Evolutionary conservation across 2,113 vertebrate genomes (phyloP), one percentile per base, ranked within the genome.

Genomic region (Thalassarche chlororhynchos): DNA sequence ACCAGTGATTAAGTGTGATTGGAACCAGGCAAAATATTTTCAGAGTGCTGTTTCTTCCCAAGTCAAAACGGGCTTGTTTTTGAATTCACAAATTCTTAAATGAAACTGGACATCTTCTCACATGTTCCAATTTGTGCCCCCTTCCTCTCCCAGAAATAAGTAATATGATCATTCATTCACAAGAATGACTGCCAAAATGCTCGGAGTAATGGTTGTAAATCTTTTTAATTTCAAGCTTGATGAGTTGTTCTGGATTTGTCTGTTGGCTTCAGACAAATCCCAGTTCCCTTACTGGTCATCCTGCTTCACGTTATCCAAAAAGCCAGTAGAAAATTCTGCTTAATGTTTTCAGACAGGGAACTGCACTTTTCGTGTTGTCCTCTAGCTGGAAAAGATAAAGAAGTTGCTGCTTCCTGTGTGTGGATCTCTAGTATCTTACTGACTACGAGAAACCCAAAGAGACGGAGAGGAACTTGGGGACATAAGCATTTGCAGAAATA

Each of bases 21-120:
- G 58, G 81, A 94, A 78, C 31, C 54, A 90, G 32, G 61, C 58
- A 93, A 76, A 93, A 79, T 82, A 76, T 76, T 94, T 91, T 91
- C 76, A 91, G 84, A 89, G 76, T 19, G 26, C 31, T 78, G 46
- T 71, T 90, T 87, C 65, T 78, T 93, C 29, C 21, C 15, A 46
- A 70, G 36, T 82, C n/a, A 87, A 84, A 93, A 61, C 3, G 5
- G 14, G 8, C 42, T 90, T 88, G 51, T 6, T 84, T 93, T 81
- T 64, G 44, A 90, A 78, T 71, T 71, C 72, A 86, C 20, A 44
- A 12, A 36, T 55, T 70, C n/a, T 60, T n/a, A 84, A 89, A 81
- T 42, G 38, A 70, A 96, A 84, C 55, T 40, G 64, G 72, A 66
- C 21, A 34, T 65, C 52, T 89, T 92, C 66, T 88, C 40, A 52